Percentiles rank a stretch among this genome's conserved stretches.
Conservation (phyloP, 2,113 vertebrate genomes). For the Tachycineta bicolor region DNA sequence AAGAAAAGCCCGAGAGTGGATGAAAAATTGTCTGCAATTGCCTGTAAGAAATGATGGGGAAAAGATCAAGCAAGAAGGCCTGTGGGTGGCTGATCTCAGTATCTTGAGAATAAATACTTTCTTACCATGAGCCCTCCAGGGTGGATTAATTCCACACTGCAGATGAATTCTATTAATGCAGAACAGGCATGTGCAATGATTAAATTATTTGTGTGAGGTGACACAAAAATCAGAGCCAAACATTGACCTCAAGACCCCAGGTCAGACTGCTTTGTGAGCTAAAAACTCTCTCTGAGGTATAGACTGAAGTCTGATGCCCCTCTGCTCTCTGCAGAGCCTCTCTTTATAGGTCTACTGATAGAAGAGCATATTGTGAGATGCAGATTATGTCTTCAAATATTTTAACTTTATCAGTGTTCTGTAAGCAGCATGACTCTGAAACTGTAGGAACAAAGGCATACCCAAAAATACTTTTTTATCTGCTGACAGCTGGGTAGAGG, state of each 20-base stretch:
- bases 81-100: not conserved
- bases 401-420: not conserved
- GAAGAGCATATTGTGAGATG: not conserved
- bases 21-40: not conserved
- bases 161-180: not conserved
- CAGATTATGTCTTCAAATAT: not conserved
- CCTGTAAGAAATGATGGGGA: not conserved
- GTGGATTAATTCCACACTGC: not conserved
- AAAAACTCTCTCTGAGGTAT: not conserved
- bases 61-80: not conserved
- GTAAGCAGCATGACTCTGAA: not conserved
- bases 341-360: not conserved
- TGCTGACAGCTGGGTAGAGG: not conserved
- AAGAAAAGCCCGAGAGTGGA: not conserved
- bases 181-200: not conserved
- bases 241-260: not conserved
- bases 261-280: not conserved
- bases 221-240: not conserved
- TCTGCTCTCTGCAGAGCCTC: not conserved
- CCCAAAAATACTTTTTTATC: not conserved
- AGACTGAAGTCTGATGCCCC: not conserved
- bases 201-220: not conserved
- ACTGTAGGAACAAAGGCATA: not conserved
- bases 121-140: not conserved
- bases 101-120: not conserved